Percentiles rank a stretch among this genome's conserved stretches.
Evolutionary conservation across 2,888 invertebrate genomes (phyloP).

Genomic region (Machimus rusticus): DNA sequence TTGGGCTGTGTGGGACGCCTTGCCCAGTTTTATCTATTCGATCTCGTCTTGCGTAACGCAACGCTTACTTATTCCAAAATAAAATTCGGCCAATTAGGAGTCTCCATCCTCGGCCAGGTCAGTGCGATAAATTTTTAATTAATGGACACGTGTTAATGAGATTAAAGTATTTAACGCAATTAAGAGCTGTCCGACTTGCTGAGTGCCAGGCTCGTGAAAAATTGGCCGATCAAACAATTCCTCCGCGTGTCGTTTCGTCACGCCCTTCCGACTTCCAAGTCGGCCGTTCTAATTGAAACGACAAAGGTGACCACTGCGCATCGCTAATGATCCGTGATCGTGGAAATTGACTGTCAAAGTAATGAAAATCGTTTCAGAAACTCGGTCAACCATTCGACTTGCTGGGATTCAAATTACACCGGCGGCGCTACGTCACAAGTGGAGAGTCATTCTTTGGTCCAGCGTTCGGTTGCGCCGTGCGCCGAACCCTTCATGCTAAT

Average conservation of each 20-base stretch:
- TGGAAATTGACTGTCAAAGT: slow-evolving; percentile 44
- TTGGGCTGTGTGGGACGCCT: neutral
- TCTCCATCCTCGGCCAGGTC: neutral
- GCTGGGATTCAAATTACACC: slow-evolving; percentile 12
- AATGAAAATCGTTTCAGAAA: slow-evolving; percentile 26
- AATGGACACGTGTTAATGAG: slow-evolving; percentile 38
- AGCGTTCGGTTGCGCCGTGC: neutral
- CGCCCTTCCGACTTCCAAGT: slow-evolving; percentile 36
- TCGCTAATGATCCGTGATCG: slow-evolving; percentile 43
- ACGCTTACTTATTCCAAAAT: neutral
- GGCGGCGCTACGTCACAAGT: neutral
- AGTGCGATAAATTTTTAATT: slow-evolving; percentile 11
- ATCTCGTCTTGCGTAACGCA: neutral
- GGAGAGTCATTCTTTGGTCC: slow-evolving; percentile 36
- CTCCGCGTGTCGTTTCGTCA: neutral
- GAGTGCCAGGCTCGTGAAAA: neutral
- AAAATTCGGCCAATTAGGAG: neutral
- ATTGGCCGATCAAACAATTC: slow-evolving; percentile 13
- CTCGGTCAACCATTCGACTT: slow-evolving; percentile 30
- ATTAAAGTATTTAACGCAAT: slow-evolving; percentile 31
- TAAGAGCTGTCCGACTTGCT: neutral
- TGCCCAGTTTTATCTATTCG: slow-evolving; percentile 4
- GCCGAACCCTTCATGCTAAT: slow-evolving; percentile 29
- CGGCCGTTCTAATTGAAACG: slow-evolving; percentile 39
- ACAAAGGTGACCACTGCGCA: slow-evolving; percentile 33